Base-by-base conservation (phyloP, 2,888 invertebrate genomes). In the Oscheius onirici region DNA sequence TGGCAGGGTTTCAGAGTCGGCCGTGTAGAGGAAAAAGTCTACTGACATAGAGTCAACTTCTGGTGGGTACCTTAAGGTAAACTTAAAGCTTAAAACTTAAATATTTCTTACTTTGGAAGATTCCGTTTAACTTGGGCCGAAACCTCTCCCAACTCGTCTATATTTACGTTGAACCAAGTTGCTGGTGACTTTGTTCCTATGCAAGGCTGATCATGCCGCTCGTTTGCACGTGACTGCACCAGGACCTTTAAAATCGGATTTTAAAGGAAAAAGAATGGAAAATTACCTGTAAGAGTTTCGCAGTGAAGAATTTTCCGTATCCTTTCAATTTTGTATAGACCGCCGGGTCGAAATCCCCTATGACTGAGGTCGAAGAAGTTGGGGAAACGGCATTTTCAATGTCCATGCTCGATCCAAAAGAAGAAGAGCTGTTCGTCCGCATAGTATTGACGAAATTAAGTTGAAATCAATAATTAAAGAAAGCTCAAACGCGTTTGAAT, bases 21-120 rank as follows among this genome's bases (percentile, higher is more conserved):
- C 54, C 6, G 76, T 76, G 69, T 74, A 76, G 20, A 76, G 76
- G 34, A 71, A 72, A 57, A 76, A 76, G 34, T 76, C 76, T 34
- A 76, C 34, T 11, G 74, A 68, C 51, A 74, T 43, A 13, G 54
- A 51, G 3, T 70, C 61, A 3, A 71, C 55, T 1, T 67, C 60
- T 1, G 76, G 76, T 22, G 76, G 76, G 28, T 55, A 76, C 8
- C 76, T 76, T 40, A 46, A 58, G 8, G 15, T 34, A 49, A n/a
- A 28, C 15, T 24, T 20, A 34, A n/a, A 49, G 28, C 24, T 34
- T 40, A n/a, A 6, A 51, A 65, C 44, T 11, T 11, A 34, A 24
- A 46, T 20, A 20, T 10, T 5, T 34, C 69, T 43, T 46, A 74
- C 74, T 43, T 49, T 40, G 60, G 40, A 2, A 74, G 34, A 54